Evolutionary conservation across 2,888 invertebrate species (phyloP).

Genomic region (Tenodera sinensis): DNA sequence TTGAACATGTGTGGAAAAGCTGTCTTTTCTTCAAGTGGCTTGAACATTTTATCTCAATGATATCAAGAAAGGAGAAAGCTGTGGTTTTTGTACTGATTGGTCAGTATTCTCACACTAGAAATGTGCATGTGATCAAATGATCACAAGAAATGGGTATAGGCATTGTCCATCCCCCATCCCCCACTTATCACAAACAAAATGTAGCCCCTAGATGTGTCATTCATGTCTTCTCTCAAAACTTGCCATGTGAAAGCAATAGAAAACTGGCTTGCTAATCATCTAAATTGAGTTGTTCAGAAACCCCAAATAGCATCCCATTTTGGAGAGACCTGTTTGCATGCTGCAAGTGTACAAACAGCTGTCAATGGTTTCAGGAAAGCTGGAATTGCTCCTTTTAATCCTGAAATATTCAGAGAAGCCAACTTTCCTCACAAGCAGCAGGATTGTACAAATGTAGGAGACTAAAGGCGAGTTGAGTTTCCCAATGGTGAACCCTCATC

Average conservation of each 20-base stretch:
- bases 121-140: too few species aligned
- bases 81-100: too few species aligned
- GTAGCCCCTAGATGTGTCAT: conserved; percentile 12
- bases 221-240: conserved; percentile 2
- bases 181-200: neutral
- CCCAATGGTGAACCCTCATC: too few species aligned
- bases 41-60: too few species aligned
- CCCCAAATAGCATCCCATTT: neutral
- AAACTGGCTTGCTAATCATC: neutral
- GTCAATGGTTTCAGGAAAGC: neutral
- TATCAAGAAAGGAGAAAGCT: too few species aligned
- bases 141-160: neutral
- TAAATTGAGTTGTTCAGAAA: neutral
- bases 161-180: neutral
- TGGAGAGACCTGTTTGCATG: neutral
- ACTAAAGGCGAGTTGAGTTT: too few species aligned
- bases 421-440: too few species aligned
- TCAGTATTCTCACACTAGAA: too few species aligned
- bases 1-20: too few species aligned
- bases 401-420: too few species aligned
- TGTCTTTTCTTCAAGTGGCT: too few species aligned
- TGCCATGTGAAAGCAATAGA: neutral
- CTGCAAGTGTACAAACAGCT: neutral
- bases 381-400: neutral
- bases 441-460: too few species aligned